Base-by-base conservation (phyloP, 2,797 vertebrate species). In the Sebastes steindachneri region DNA sequence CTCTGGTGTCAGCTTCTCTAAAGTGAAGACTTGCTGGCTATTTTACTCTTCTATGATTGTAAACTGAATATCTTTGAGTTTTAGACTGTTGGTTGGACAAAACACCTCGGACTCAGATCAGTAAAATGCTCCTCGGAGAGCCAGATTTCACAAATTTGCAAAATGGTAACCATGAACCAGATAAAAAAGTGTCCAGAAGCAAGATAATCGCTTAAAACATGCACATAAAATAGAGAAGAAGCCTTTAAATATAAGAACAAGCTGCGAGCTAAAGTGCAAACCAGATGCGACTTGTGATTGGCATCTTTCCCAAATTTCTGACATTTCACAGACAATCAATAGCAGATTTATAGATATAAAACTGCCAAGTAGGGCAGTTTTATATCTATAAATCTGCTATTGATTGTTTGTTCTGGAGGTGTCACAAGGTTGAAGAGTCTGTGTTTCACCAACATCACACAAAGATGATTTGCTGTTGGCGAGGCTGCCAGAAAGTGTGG, bases 391-490 rank as follows among this genome's bases (percentile, higher is more conserved):
- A 35, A 35, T 35, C 35, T 12, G 11, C 11, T 37, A 37, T 37
- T 37, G 35, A 37, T 37, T 60, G 3, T 69, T n/a, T 77, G 63
- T 57, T 45, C n/a, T 59, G 21, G n/a, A 21, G 28, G 63, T 37
- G 5, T 74, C 48, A 62, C 1, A 68, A 29, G 26, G 19, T 68
- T 74, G 12, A 17, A 53, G 23, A 77, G 37, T 58, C 28, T 68
- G 33, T 64, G 29, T 79, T 57, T 69, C 62, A n/a, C 21, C 51
- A 41, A 9, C 66, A 66, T 73, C 35, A 37, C 54, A 68, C 71
- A 29, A 12, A 19, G 66, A 79, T 91, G 78, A 84, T 80, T 57
- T 71, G 75, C 67, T 71, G 59, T 54, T 31, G 31, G 54, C 31
- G 3, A 23, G 54, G 48, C 54, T 57, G 75, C 66, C 58, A 60